phyloP scores from a whole-genome alignment of 2,113 vertebrate genomes.

The Silurus asotus region DNA sequence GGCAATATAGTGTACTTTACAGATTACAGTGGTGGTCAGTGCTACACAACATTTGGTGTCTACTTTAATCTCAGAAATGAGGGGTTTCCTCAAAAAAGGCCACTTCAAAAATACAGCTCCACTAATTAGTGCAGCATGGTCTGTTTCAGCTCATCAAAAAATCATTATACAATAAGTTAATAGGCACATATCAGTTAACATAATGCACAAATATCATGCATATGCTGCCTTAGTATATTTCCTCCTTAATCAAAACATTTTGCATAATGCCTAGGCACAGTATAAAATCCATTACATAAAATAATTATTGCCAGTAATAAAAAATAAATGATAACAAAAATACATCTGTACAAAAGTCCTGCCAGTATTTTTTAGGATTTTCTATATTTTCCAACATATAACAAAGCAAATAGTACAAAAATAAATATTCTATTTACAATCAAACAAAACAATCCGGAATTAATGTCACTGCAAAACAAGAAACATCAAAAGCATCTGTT shows the following conservation, averaged over 20 bases:
- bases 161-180: constrained; percentile 78
- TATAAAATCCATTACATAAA: constrained; percentile 70
- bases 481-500: constrained; percentile 57
- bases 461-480: constrained; percentile 77
- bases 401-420: constrained; percentile 72
- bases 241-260: constrained; percentile 63
- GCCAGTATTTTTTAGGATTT: constrained; percentile 57
- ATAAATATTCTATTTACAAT: constrained; percentile 83
- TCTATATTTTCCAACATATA: constrained; percentile 55
- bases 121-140: constrained; percentile 75
- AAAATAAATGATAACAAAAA: constrained; percentile 65
- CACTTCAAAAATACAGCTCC: constrained; percentile 64
- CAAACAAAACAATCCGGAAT: constrained; percentile 73
- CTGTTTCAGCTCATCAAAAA: constrained; percentile 62
- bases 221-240: constrained; percentile 66
- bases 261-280: constrained; percentile 66
- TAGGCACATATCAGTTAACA: constrained; percentile 71
- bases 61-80: constrained; percentile 58
- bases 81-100: constrained; percentile 60
- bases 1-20: constrained; percentile 35
- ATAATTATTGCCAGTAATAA: constrained; percentile 65
- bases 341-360: constrained; percentile 69
- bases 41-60: constrained; percentile 39
- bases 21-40: constrained; percentile 44
- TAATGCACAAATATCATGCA: constrained; percentile 81